Conservation (phyloP, 1,140 invertebrate species). For the Apis mellifera region DNA sequence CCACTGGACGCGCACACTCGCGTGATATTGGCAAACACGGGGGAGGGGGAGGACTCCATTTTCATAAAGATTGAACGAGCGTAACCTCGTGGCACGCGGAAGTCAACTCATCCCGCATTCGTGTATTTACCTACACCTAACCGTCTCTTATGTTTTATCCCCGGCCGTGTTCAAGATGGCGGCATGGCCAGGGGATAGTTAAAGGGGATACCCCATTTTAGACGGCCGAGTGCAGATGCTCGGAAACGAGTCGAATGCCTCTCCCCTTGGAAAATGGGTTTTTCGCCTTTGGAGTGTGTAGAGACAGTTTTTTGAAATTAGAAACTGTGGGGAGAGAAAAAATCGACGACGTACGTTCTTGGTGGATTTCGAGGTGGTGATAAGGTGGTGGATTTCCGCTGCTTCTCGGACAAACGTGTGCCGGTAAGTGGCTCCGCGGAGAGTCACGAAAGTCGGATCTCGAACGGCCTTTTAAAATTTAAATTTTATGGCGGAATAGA, state of each 20-base stretch:
- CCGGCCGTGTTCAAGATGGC: constrained; percentile 40
- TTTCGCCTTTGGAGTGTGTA: constrained; percentile 11
- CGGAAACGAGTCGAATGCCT: constrained; percentile 5
- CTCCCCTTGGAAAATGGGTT: constrained; percentile 38
- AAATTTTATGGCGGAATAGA: constrained; percentile 45
- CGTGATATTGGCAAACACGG: constrained; percentile 39
- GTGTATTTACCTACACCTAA: constrained; percentile 60
- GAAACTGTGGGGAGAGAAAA: constrained; percentile 43
- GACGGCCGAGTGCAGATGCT: constrained; percentile 2
- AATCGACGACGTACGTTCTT: constrained; percentile 63
- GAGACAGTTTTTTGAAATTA: constrained; percentile 56
- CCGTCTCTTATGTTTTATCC: constrained; percentile 1
- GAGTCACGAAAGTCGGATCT: too few relatives aligned
- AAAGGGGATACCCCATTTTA: constrained; percentile 29
- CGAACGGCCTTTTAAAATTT: constrained; percentile 45
- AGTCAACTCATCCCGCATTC: constrained; percentile 51
- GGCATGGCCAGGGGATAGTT: constrained; percentile 36
- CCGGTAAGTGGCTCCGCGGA: constrained; percentile 45
- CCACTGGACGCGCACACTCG: constrained; percentile 13
- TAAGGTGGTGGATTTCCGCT: too few relatives aligned
- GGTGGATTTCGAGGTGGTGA: too few relatives aligned
- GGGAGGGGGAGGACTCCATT: constrained; percentile 2
- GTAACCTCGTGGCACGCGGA: neutral
- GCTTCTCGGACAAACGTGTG: too few relatives aligned
- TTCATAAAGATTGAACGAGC: constrained; percentile 54